Conservation (phyloP, 2,888 invertebrate genomes). For the Cybosia mesomella region DNA sequence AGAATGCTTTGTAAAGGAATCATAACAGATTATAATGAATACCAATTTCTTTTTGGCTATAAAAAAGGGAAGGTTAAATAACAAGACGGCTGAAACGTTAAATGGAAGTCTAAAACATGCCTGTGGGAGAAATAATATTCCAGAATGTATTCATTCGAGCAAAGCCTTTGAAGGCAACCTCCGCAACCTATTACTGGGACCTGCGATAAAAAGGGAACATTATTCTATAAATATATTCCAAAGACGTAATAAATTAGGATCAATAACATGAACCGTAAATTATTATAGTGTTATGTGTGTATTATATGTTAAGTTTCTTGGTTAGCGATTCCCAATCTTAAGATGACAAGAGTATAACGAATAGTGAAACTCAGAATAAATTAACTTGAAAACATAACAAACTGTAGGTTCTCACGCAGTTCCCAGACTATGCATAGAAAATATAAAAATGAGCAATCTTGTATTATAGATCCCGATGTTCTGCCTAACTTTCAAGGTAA, state of each 20-base stretch:
- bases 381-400: background rate
- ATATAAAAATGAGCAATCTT: too few species aligned
- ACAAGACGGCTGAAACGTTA: constrained; percentile 39
- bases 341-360: background rate
- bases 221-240: constrained; percentile 15
- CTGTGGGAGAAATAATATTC: constrained; percentile 46
- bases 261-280: constrained; percentile 8
- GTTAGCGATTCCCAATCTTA: background rate
- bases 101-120: constrained; percentile 34
- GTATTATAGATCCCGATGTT: too few species aligned
- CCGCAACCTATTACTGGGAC: constrained; percentile 32
- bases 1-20: background rate
- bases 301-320: background rate
- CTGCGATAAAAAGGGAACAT: constrained; percentile 38
- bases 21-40: constrained; percentile 13
- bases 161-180: constrained; percentile 54
- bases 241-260: constrained; percentile 3
- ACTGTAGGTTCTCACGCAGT: too few species aligned
- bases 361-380: background rate
- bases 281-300: background rate
- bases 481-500: too few species aligned
- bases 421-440: too few species aligned
- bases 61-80: constrained; percentile 33
- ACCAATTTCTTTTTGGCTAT: constrained; percentile 28
- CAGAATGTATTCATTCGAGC: constrained; percentile 37